phyloP scores from a whole-genome alignment of 1,140 invertebrate genomes.

The Drosophila truncata region DNA sequence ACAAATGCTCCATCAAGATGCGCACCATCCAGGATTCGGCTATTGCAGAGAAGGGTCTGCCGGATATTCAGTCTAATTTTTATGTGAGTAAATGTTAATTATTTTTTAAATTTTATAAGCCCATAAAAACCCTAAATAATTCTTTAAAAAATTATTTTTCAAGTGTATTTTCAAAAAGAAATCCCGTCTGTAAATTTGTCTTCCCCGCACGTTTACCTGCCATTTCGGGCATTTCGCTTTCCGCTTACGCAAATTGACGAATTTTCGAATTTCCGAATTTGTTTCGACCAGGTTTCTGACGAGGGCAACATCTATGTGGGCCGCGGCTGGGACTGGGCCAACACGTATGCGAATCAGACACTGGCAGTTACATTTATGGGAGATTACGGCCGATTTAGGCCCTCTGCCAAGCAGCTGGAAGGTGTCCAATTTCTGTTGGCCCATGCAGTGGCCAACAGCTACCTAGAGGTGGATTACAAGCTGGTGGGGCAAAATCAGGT shows the following conservation, averaged over 20 bases:
- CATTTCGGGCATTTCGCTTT: slow-evolving; percentile 34
- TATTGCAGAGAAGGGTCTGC: slow-evolving; percentile 68
- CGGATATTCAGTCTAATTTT: slow-evolving; percentile 85
- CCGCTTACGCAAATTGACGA: slow-evolving; percentile 44
- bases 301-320: slow-evolving; percentile 88
- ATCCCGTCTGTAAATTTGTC: slow-evolving; percentile 18
- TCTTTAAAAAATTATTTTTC: not conserved
- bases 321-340: slow-evolving; percentile 87
- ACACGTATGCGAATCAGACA: slow-evolving; percentile 86
- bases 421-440: slow-evolving; percentile 78
- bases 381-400: slow-evolving; percentile 82
- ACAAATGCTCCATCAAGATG: slow-evolving; percentile 84
- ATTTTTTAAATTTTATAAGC: too few relatives aligned
- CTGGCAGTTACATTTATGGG: slow-evolving; percentile 86
- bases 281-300: slow-evolving; percentile 86
- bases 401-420: slow-evolving; percentile 77
- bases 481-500: slow-evolving; percentile 86
- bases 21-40: slow-evolving; percentile 82
- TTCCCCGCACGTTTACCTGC: slow-evolving; percentile 38
- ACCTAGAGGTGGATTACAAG: slow-evolving; percentile 81
- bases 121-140: too few relatives aligned
- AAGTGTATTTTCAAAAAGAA: slow-evolving; percentile 24
- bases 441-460: slow-evolving; percentile 70
- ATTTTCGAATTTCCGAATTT: slow-evolving; percentile 38
- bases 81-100: slow-evolving; percentile 83